Base-by-base conservation (phyloP, 2,888 invertebrate genomes). In the Acleris holmiana region DNA sequence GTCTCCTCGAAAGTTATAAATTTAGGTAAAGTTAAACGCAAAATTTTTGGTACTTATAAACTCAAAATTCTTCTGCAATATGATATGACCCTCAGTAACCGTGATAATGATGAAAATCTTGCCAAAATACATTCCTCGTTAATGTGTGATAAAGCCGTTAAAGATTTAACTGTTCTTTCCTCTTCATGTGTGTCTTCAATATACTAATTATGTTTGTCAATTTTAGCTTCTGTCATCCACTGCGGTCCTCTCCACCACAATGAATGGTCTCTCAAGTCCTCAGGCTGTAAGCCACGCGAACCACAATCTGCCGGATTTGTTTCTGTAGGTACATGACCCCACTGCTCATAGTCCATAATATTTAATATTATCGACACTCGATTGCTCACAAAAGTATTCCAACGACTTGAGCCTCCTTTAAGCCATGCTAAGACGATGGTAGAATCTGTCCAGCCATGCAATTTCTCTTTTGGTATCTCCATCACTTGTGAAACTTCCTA, bases 21-120 rank as follows among this genome's bases (percentile, higher is more conserved):
- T 15, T 21, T 41, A 2, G 54, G 54, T 41, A 54, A 54, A 18
- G 19, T 21, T 21, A 15, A 19, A 41, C 41, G 2, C 18, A 59
- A 13, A 10, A 18, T 23, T 56, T 18, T 53, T 21, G 58, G 53
- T 23, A 54, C 25, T 46, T 58, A 57, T n/a, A 49, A 13, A 18
- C 59, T 54, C 29, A 67, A 29, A n/a, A 61, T n/a, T 59, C 65
- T 49, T 54, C 58, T 44, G 40, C 68, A 68, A 21, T 56, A 66
- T n/a, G 59, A 21, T 8, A 68, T 4, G 13, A 68, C 55, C 7
- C 55, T 40, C 13, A 65, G n/a, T 41, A 65, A 15, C 57, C 29
- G 61, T 17, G 44, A 17, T n/a, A 67, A 61, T 10, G 47, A 46
- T 2, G 67, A 67, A 49, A 57, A 67, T 21, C 41, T 60, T 5